A percentile compares a stretch with the other conserved stretches of the same genome.
These are phyloP conservation scores for Megalurothrips usitatus DNA, from an alignment of 2,888 invertebrate genomes.

Conservation along the genomic window DNA sequence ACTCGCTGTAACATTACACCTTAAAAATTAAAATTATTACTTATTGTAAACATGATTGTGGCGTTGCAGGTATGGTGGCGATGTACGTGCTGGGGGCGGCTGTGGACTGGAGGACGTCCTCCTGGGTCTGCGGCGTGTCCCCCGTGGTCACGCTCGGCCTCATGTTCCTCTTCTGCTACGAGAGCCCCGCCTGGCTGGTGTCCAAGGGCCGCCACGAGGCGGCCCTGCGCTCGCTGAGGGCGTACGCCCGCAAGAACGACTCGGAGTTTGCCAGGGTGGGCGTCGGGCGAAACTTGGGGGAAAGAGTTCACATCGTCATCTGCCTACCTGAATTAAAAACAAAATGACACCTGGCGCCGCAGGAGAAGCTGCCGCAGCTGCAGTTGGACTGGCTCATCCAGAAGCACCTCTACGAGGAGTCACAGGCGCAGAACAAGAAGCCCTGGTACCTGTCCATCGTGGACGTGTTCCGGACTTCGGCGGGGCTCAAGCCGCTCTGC, in stretches of 20 bases:
- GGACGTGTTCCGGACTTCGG: background rate
- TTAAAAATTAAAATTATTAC: too few species aligned
- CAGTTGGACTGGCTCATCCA: constrained; percentile 15
- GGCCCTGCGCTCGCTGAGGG: constrained; percentile 41
- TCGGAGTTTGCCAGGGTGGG: background rate
- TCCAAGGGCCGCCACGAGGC: constrained; percentile 48
- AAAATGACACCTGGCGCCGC: background rate
- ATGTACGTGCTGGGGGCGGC: background rate
- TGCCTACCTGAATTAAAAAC: too few species aligned
- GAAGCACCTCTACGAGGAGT: background rate
- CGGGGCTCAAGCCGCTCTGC: background rate
- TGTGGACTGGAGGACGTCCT: background rate
- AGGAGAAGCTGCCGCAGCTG: background rate
- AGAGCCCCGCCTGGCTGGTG: constrained; percentile 53
- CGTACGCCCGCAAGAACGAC: background rate
- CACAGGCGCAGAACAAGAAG: background rate
- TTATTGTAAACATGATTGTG: too few species aligned
- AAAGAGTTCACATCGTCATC: too few species aligned
- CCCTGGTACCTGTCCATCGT: background rate
- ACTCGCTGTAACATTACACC: too few species aligned
- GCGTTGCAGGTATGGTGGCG: background rate
- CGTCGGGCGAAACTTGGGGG: too few species aligned
- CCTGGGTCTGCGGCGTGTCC: background rate
- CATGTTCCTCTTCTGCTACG: constrained; percentile 48
- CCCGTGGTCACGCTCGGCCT: constrained; percentile 40